Base-by-base conservation (phyloP, 1,140 invertebrate genomes). In the Brachionus sp. region DNA sequence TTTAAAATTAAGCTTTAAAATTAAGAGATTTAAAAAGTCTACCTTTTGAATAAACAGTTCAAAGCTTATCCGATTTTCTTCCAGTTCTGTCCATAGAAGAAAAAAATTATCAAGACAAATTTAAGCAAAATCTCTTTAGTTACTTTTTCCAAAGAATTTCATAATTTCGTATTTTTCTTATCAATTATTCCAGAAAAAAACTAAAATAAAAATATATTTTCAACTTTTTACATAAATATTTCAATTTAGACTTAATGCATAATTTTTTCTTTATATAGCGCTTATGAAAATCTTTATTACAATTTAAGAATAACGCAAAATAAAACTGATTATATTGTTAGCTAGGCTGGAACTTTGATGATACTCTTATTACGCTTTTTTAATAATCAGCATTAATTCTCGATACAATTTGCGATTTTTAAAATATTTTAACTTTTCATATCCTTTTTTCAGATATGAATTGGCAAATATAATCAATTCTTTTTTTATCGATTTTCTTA, bases 101-200 rank as follows among this genome's bases (percentile, higher is more conserved):
- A 35, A 39, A 35, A 70, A 13, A 39, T 37, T 37, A 13, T 29
- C 35, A 37, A 70, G 33, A 37, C 33, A 37, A 19, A 9, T 37
- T 13, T n/a, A 70, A 37, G 16, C 13, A 5, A 16, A 7, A 37
- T 37, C 13, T 37, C 13, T 7, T n/a, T 7, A 35, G 66, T 70
- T 70, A 70, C 66, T 70, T 70, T 70, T 70, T 33, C 66, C 66
- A 16, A 70, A 70, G 13, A 70, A 70, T 70, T 70, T 70, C 66
- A 70, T 70, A 39, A 70, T 70, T 70, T 70, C 35, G 33, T 57
- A 57, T 57, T 57, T 64, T 66, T 33, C 23, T 35, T 37, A 70
- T 70, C 66, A 70, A 70, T 70, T 70, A 70, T 70, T 70, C n/a
- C 66, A 70, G 16, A 12, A 57, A 70, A 37, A 37, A 66, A 66